These are phyloP conservation scores for Tipula helvola DNA, from an alignment of 2,888 invertebrate species.

Conservation along the genomic window DNA sequence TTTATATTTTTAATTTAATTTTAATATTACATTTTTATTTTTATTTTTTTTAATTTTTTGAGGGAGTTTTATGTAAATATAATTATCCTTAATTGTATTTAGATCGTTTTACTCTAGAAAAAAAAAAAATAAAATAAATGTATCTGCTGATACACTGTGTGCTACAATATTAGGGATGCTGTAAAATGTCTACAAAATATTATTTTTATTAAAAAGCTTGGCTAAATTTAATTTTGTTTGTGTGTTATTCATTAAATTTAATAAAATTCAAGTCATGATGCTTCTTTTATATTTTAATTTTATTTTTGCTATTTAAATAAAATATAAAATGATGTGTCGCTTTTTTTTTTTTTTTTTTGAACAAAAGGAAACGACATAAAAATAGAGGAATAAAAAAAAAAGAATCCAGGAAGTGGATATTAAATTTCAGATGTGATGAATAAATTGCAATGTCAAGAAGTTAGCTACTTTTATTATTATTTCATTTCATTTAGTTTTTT, in stretches of 20 bases:
- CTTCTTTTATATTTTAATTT: neutral
- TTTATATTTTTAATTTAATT: neutral
- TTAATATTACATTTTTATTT: neutral
- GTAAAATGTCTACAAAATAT: neutral
- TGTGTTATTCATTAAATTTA: neutral
- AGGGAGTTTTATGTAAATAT: conserved; percentile 8
- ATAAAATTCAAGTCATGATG: neutral
- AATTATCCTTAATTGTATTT: conserved; percentile 9
- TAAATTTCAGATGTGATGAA: neutral
- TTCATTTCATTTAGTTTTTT: neutral
- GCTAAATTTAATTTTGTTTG: neutral
- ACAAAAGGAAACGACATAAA: neutral
- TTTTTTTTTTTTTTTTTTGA: too few relatives aligned
- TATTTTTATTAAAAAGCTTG: neutral
- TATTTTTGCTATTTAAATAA: neutral
- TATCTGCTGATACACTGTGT: neutral
- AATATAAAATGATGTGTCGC: neutral
- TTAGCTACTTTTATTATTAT: neutral
- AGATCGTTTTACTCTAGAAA: neutral
- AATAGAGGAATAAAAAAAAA: neutral
- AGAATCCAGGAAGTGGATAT: neutral
- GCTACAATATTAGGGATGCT: neutral
- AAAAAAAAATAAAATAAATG: neutral
- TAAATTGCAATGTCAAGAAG: neutral
- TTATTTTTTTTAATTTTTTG: neutral